phyloP scores from a whole-genome alignment of 2,113 vertebrate species.

The Callithrix jacchus region DNA sequence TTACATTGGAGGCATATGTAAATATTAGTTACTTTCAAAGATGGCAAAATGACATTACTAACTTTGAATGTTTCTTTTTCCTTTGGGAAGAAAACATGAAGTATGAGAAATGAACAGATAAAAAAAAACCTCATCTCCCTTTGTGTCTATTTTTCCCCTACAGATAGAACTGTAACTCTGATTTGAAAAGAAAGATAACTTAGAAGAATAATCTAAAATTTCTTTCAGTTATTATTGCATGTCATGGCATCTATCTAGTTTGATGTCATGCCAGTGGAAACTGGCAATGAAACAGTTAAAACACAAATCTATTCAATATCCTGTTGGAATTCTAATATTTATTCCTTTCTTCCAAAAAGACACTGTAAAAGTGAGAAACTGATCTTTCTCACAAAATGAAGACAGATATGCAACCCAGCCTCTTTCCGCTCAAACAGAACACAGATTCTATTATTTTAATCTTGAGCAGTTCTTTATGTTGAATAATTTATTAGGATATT shows the following conservation, averaged over 20 bases:
- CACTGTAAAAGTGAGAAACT: neutral
- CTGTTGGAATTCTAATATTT: neutral
- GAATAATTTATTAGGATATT: neutral
- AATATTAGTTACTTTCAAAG: constrained; percentile 27
- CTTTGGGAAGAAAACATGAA: neutral
- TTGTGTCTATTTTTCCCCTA: neutral
- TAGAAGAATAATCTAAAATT: neutral
- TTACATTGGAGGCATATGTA: neutral
- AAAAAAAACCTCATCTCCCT: neutral
- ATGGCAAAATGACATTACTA: neutral
- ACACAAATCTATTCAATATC: neutral
- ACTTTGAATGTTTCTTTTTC: neutral
- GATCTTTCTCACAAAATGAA: neutral
- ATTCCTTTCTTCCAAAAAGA: constrained; percentile 4
- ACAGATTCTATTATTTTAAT: neutral
- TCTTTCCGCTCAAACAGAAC: neutral
- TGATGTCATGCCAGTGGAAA: neutral
- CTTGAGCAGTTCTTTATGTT: neutral
- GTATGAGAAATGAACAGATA: neutral
- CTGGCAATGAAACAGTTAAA: neutral
- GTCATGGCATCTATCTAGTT: neutral
- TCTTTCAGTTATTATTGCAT: neutral
- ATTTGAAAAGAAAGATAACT: neutral
- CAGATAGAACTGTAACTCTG: neutral
- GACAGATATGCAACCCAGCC: neutral